Conservation (phyloP, 1,140 invertebrate species). For the Cyrtorhinus lividipennis region DNA sequence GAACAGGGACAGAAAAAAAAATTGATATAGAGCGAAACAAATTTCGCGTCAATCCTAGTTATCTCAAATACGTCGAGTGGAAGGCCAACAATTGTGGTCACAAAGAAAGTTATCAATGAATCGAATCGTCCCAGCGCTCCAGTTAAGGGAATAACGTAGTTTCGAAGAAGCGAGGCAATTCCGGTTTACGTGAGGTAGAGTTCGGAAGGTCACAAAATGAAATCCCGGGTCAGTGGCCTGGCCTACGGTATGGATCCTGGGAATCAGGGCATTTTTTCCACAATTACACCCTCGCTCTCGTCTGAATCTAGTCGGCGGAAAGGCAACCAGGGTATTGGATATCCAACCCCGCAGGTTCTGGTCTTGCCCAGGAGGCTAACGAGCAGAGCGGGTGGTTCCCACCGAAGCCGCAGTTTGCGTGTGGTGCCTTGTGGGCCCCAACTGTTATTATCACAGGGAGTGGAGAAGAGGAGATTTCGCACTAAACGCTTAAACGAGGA, state of each 20-base stretch:
- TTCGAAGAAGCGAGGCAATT: neutral
- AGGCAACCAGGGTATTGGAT: neutral
- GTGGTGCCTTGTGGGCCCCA: neutral
- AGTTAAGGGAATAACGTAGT: neutral
- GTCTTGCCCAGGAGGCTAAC: slow-evolving; percentile 5
- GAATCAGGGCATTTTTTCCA: slow-evolving; percentile 9
- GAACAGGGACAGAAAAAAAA: too few species aligned
- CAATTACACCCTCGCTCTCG: slow-evolving; percentile 2
- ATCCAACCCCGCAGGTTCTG: neutral
- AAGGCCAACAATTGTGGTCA: too few species aligned
- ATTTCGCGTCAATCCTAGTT: too few species aligned
- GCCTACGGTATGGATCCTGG: slow-evolving; percentile 3
- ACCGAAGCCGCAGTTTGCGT: slow-evolving; percentile 5
- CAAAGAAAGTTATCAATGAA: too few species aligned
- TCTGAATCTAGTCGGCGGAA: neutral
- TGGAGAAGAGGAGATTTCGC: neutral
- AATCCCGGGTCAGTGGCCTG: slow-evolving; percentile 2
- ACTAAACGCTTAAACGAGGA: slow-evolving; percentile 7
- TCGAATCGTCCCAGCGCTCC: too few species aligned
- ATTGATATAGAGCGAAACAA: too few species aligned
- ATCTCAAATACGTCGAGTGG: too few species aligned
- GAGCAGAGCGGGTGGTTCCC: neutral
- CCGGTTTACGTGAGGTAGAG: neutral
- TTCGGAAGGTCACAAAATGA: neutral
- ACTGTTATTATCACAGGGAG: neutral